These are phyloP conservation scores for Aphis craccivora DNA, from an alignment of 1,140 invertebrate genomes.

Conservation along the genomic window DNA sequence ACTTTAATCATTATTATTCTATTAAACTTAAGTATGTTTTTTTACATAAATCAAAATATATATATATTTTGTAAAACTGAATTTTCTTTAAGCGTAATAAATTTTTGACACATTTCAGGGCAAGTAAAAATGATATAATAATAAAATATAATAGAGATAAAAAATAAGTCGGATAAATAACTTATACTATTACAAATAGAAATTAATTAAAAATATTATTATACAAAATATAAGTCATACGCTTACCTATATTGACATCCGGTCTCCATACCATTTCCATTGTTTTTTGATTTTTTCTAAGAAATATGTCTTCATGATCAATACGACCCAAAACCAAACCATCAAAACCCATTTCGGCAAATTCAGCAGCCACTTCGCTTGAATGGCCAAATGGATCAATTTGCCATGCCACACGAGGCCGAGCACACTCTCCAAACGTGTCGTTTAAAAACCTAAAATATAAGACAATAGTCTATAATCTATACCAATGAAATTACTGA, in stretches of 20 bases:
- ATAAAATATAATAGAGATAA: not conserved
- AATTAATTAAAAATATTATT: not conserved
- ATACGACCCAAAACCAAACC: conserved; percentile 87
- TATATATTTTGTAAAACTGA: not conserved
- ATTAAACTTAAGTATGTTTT: not conserved
- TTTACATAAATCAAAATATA: not conserved
- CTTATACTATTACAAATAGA: not conserved
- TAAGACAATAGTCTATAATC: not conserved
- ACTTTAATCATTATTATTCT: not conserved
- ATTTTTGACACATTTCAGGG: not conserved
- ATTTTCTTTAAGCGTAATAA: not conserved
- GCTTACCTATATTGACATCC: conserved; percentile 72
- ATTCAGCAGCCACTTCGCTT: conserved; percentile 83
- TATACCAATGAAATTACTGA: not conserved
- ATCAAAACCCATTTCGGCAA: conserved; percentile 85
- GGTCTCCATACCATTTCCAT: conserved; percentile 89
- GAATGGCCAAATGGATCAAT: conserved; percentile 95
- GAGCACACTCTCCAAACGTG: conserved; percentile 82
- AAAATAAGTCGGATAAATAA: not conserved
- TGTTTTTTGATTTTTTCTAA: conserved; percentile 70
- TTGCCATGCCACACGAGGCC: conserved; percentile 87
- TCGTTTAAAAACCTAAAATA: conserved; percentile 73
- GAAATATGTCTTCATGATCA: conserved; percentile 84
- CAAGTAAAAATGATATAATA: conserved; percentile 47
- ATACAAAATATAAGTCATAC: not conserved